Evolutionary conservation across 2,113 vertebrate species (phyloP), one percentile per base, ranked within the genome.

Genomic region (Cricetomys ansorgei): DNA sequence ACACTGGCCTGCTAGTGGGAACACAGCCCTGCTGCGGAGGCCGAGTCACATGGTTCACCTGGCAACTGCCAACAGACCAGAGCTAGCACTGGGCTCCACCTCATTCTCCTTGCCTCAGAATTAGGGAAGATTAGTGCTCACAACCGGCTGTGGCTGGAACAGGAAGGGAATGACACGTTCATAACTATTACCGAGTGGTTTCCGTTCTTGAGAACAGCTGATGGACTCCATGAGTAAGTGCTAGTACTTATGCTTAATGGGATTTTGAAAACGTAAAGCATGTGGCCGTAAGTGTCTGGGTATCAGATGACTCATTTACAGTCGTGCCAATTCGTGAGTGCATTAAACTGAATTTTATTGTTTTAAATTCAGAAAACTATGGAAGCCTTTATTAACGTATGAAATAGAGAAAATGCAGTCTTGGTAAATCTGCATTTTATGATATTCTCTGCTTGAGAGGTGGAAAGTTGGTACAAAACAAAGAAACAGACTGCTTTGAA

Each of bases 241-340:
- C 59, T 75, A 48, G n/a, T 89, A 48, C 67, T 95, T 92, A 79
- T 50, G 40, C 65, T 92, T 96, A 96, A 92, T 90, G 65, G 87
- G 96, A 94, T 81, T 94, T 92, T 93, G 73, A 89, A 94, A 97
- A 97, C 75, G 29, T 88, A 94, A 94, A 97, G 89, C 93, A 97
- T 76, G 93, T 93, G 92, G 87, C 72, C 69, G 0, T 85, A 95
- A 92, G 79, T 92, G 84, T 48, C 34, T 87, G 62, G 25, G 16
- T 91, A 95, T 84, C 95, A 88, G 91, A 84, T 96, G 93, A 95
- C 83, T 88, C 88, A 85, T 91, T 95, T 94, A 92, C 89, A 95
- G 29, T 50, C 81, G 92, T 93, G 29, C 79, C 79, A 83, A 81
- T 96, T 95, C 37, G 29, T 80, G 50, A 95, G 50, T 85, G 17